Evolutionary conservation across 2,888 invertebrate genomes (phyloP), one percentile per base, ranked within the genome.

Genomic region (Zelleria hepariella): DNA sequence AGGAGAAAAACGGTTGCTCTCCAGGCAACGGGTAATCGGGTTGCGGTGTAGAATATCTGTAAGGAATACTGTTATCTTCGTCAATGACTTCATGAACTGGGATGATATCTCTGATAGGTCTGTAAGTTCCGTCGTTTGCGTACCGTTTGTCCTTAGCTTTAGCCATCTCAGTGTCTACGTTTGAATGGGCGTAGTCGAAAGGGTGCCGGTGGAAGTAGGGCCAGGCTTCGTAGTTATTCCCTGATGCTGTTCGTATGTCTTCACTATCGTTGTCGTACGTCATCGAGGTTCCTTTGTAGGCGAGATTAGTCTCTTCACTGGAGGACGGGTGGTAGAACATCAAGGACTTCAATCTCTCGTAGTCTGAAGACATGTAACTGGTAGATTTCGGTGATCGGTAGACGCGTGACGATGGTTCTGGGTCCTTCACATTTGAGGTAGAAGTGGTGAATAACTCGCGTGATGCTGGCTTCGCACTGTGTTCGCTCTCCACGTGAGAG

Each of bases 1-100:
- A 82, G 1, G 84, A 82, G 60, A 83, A 77, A 63, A 84, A 85
- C 2, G 84, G 82, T 59, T 72, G 72, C 60, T 84, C 71, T 8
- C 77, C 82, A 54, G 60, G 65, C 42, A 78, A 68, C 4, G 84
- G 85, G 47, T n/a, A 25, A 24, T 24, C n/a, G n/a, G n/a, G n/a
- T n/a, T n/a, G n/a, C n/a, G n/a, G n/a, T n/a, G n/a, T n/a, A 51
- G 23, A 5, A 23, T 20, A 20, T 10, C 21, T 23, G 23, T 51
- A 21, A 10, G 21, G 27, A 5, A 32, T 10, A 57, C 32, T 53
- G 18, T 54, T 32, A 62, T 78, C 74, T 51, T 78, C 70, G 8
- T 78, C 71, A 26, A 77, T 67, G 32, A 73, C 60, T 72, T 86
- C 86, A 61, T 80, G 72, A 18, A 85, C 82, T 1, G 86, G 86